Conservation (phyloP, 35 echinoderm and acorn worm genomes). For the Hemicentrotus pulcherrimus region DNA sequence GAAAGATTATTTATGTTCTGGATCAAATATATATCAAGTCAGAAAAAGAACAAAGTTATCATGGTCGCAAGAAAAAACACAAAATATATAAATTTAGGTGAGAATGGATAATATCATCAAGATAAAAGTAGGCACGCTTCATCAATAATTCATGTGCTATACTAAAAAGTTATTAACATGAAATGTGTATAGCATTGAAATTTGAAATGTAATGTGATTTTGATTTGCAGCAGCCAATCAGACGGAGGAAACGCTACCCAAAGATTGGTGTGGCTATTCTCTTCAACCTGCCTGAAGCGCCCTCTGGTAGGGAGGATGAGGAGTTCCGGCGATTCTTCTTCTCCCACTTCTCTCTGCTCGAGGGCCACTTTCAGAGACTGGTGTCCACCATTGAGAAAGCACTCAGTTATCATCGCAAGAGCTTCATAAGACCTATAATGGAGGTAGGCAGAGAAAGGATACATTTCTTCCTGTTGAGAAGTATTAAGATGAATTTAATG, state of each 20-base stretch:
- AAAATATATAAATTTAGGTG: too few relatives aligned
- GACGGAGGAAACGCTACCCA: constrained; percentile 68
- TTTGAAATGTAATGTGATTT: not conserved
- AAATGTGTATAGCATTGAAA: not conserved
- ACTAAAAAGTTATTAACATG: not conserved
- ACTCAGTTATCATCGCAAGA: constrained; percentile 67
- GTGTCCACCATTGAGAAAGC: constrained; percentile 70
- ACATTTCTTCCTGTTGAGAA: not conserved
- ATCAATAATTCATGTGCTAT: not conserved
- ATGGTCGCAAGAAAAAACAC: too few relatives aligned
- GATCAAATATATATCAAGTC: too few relatives aligned
- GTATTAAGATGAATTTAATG: too few relatives aligned
- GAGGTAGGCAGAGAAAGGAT: constrained; percentile 67
- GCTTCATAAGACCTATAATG: constrained; percentile 67
- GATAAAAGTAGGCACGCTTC: not conserved
- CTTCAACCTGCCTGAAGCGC: constrained; percentile 68
- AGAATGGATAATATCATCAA: too few relatives aligned
- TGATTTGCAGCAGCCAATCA: constrained; percentile 56
- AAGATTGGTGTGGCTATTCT: constrained; percentile 91
- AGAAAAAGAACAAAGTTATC: too few relatives aligned
- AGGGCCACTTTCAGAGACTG: constrained; percentile 81
- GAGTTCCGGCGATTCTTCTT: constrained; percentile 95
- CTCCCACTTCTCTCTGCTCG: constrained; percentile 93
- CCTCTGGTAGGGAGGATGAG: constrained; percentile 30
- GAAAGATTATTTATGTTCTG: too few relatives aligned